Conservation (phyloP, 2,888 invertebrate genomes). For the Tinea pellionella region DNA sequence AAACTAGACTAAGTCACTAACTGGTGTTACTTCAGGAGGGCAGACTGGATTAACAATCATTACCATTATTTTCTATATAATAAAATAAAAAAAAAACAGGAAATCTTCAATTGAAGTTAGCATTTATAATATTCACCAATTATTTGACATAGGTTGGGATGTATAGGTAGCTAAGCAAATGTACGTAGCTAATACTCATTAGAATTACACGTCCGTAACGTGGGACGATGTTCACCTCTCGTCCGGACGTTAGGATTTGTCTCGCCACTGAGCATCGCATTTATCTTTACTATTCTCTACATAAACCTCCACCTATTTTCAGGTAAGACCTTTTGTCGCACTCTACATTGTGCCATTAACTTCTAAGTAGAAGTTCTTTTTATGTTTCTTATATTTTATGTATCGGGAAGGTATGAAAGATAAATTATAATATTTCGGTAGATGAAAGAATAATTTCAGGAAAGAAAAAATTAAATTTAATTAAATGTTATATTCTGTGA, state of each 20-base stretch:
- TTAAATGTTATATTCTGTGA: no score
- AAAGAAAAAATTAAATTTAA: not conserved
- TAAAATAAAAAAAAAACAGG: no score
- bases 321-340: slow-evolving; percentile 9
- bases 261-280: slow-evolving; percentile 14
- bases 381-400: not conserved
- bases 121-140: no score
- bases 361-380: not conserved
- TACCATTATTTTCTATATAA: no score
- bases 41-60: no score
- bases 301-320: slow-evolving; percentile 2
- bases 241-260: slow-evolving; percentile 6
- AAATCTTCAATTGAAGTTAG: no score
- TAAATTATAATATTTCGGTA: not conserved
- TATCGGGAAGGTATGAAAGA: not conserved
- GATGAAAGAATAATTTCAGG: not conserved
- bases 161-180: slow-evolving; percentile 18
- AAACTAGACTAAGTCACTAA: no score
- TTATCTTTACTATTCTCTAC: slow-evolving; percentile 13
- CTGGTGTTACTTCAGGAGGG: no score
- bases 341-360: slow-evolving; percentile 5
- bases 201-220: slow-evolving; percentile 63
- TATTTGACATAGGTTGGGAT: no score
- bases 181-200: slow-evolving; percentile 65
- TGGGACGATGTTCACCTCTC: slow-evolving; percentile 4